Percentiles rank a stretch among this genome's conserved stretches.
Evolutionary conservation across 2,888 invertebrate genomes (phyloP).

Genomic region (Chalcis sispes): DNA sequence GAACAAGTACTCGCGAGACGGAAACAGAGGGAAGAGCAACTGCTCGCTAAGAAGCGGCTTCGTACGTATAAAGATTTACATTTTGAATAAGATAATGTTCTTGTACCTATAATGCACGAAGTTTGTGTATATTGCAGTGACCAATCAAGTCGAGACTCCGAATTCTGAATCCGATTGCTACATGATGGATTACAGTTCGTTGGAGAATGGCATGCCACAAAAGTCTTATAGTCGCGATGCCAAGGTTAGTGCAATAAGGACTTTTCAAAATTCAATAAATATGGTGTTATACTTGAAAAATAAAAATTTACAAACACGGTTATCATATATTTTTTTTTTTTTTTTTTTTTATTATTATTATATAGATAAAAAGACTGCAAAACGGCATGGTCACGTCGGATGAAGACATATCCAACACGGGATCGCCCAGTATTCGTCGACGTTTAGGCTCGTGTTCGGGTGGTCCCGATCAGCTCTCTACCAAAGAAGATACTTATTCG

Average conservation of each 20-base stretch:
- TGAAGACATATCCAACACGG: constrained; percentile 80
- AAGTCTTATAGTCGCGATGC: constrained; percentile 73
- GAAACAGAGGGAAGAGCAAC: constrained; percentile 85
- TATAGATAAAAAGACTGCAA: constrained; percentile 74
- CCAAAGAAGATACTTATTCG: constrained; percentile 78
- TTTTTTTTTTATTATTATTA: background rate
- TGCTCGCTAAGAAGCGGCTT: constrained; percentile 81
- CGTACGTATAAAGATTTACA: constrained; percentile 75
- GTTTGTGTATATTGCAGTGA: constrained; percentile 78
- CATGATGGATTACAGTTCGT: constrained; percentile 86
- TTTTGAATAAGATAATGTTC: background rate
- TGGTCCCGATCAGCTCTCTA: constrained; percentile 72
- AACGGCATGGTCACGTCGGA: constrained; percentile 80
- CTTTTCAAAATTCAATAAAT: constrained; percentile 28
- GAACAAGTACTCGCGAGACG: constrained; percentile 89
- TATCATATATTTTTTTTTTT: background rate
- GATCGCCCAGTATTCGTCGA: constrained; percentile 83
- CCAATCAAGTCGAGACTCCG: constrained; percentile 83
- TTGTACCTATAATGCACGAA: no score
- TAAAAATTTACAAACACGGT: background rate
- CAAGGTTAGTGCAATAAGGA: constrained; percentile 71
- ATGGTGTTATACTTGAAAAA: no score
- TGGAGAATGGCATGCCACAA: constrained; percentile 83
- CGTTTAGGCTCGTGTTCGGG: constrained; percentile 81
- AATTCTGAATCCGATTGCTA: constrained; percentile 86